Evolutionary conservation across 2,113 vertebrate species (phyloP), one percentile per base, ranked within the genome.

Genomic region (Eublepharis macularius): DNA sequence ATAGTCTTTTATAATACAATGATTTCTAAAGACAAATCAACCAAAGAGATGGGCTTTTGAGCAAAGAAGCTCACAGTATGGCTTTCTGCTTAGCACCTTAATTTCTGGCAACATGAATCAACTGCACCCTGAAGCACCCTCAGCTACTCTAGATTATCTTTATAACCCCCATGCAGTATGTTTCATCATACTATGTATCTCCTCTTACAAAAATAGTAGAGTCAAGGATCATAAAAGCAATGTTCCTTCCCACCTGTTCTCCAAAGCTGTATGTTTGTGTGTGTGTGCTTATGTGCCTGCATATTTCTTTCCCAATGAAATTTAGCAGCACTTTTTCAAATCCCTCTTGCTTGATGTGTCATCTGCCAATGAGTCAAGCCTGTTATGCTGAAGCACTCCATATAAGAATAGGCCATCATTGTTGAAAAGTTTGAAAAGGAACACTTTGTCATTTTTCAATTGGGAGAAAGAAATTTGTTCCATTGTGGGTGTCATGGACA

Each of bases 261-360:
- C 86, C 93, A 95, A 96, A 84, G 88, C 91, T 90, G 84, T 82
- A n/a, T 70, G 21, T 34, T 2, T 69, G 29, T 57, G 8, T 32
- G 36, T 21, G 32, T 29, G 76, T 9, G 6, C 16, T 60, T 60
- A 10, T 29, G 45, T 45, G 36, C 60, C 47, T n/a, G 34, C 57
- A 39, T 36, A 60, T 79, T 51, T 19, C 77, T 93, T 94, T 93
- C 93, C 94, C 91, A 91, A 92, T 88, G 92, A 97, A 95, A 95
- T 96, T 96, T 96, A 96, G 94, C 94, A 96, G 93, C 84, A 76
- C 90, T 93, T 96, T 96, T 95, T 96, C 93, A 96, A 95, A 95
- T 92, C 95, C 93, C 89, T 95, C 34, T 75, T 92, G 94, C 95
- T 96, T 90, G 92, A 90, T 97, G 96, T 94, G 93, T 97, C 96